Conservation (phyloP, 35 echinoderm and acorn worm genomes). For the Apostichopus japonicus region DNA sequence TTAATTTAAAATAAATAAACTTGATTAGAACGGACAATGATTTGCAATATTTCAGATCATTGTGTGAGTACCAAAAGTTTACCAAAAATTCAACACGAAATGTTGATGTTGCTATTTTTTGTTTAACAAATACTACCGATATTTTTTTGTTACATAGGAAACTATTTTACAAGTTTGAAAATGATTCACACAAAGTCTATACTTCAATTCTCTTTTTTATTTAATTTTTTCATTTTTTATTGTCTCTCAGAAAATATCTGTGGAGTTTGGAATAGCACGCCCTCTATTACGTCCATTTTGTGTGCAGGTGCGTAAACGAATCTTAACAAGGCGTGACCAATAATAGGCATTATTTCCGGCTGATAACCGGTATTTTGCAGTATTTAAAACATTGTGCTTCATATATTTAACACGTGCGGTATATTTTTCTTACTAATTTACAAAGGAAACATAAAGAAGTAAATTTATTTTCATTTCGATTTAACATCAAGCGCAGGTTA, state of each 20-base stretch:
- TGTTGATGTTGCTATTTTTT: background rate
- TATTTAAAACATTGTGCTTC: background rate
- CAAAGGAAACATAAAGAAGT: background rate
- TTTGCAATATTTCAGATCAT: no score
- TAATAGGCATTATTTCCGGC: constrained; percentile 23
- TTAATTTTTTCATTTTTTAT: no score
- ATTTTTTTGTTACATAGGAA: background rate
- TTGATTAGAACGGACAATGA: no score
- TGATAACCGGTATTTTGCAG: background rate
- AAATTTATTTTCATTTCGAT: background rate
- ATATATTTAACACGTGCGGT: background rate
- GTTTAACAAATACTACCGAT: background rate
- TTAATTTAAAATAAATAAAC: no score
- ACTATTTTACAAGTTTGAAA: no score
- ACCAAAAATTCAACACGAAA: no score
- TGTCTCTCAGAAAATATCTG: no score
- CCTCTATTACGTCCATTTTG: background rate
- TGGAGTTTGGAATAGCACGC: background rate
- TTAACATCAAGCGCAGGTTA: background rate
- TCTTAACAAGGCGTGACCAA: constrained; percentile 37
- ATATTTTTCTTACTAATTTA: background rate
- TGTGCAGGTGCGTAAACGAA: background rate
- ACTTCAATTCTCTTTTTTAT: no score
- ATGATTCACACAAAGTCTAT: no score
- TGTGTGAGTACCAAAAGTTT: no score